Percentiles rank a stretch among this genome's conserved stretches.
phyloP scores from a whole-genome alignment of 2,888 invertebrate genomes.

The Xestia sexstrigata region DNA sequence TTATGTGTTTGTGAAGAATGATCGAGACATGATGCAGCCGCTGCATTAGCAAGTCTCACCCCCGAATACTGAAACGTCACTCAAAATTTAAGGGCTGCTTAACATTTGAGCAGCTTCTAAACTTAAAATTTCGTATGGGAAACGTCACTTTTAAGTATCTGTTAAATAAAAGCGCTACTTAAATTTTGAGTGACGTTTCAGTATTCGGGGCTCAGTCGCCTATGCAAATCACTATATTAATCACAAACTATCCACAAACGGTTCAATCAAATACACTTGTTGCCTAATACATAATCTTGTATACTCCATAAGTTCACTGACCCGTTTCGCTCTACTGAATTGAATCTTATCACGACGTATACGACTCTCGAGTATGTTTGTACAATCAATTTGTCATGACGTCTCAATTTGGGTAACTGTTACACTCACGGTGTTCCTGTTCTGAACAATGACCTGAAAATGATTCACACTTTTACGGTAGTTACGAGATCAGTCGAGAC shows the following conservation, averaged over 20 bases:
- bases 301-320: constrained; percentile 74
- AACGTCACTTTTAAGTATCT: no score
- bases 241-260: constrained; percentile 48
- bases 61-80: no score
- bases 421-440: constrained; percentile 77
- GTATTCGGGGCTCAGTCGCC: neutral
- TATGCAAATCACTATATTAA: constrained; percentile 23
- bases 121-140: no score
- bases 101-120: no score
- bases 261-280: constrained; percentile 60
- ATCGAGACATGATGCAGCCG: constrained; percentile 3
- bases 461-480: constrained; percentile 85
- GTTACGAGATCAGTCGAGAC: constrained; percentile 73
- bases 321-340: constrained; percentile 78
- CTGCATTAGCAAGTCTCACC: no score
- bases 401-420: constrained; percentile 87
- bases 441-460: constrained; percentile 86
- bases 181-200: no score
- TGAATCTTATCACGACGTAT: constrained; percentile 81
- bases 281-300: constrained; percentile 61
- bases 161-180: no score
- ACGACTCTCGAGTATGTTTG: constrained; percentile 78
- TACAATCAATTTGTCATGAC: constrained; percentile 83
- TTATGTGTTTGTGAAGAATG: constrained; percentile 2
- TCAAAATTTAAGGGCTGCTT: no score